Evolutionary conservation across 1,140 invertebrate species (phyloP), one percentile per base, ranked within the genome.

Genomic region (Bombus waltoni): DNA sequence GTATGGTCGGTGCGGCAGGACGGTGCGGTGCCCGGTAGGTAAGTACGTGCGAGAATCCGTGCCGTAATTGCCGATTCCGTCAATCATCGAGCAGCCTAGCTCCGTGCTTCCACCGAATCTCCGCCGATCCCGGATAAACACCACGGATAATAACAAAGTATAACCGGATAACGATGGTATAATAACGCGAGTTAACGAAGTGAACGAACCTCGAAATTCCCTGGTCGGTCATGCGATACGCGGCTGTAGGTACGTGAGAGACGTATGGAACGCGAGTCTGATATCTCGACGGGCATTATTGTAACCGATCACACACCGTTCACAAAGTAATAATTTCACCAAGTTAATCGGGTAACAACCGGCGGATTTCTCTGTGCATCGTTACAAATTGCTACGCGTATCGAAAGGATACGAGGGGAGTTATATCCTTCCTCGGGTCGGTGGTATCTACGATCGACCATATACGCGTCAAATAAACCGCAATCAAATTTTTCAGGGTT

Each of bases 1-100:
- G 90, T 85, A 87, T 80, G 81, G 62, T 68, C 83, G 72, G 74
- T 73, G 89, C 88, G 62, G 53, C 22, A 71, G 47, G 65, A 71
- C 83, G 59, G 15, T 35, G 65, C 44, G 35, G 47, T 75, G 47
- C 73, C 81, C 89, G 91, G 88, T 88, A 88, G 90, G 87, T 89
- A 90, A 93, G 88, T 92, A 92, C 88, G 88, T 88, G 89, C 89
- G 87, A 90, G 89, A 90, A 90, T 90, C 85, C 70, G 87, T 71
- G 68, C 68, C 87, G 89, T 90, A 87, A 90, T 91, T 91, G 87
- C 89, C 83, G 89, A 90, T 90, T 88, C 89, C 88, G 89, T 90
- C 89, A 90, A 91, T 91, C 89, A 88, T 87, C 81, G 81, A n/a
- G 78, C 85, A 80, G 83, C 75, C 73, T 15, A 25, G 82, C 72